These are phyloP conservation scores for Falco concolor DNA, from an alignment of 2,797 vertebrate species.

Conservation along the genomic window DNA sequence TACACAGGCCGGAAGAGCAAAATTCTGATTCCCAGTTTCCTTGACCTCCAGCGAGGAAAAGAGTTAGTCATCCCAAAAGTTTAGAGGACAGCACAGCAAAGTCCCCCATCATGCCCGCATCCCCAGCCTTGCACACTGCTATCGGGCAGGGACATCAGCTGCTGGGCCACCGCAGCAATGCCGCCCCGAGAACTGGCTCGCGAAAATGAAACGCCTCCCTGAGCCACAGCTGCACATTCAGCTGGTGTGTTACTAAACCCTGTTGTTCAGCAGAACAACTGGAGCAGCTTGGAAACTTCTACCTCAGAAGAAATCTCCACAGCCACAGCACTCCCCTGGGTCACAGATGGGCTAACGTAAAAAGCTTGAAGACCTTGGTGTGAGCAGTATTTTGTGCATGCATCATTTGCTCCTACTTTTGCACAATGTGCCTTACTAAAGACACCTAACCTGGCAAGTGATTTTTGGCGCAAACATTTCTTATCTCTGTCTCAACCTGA, in stretches of 20 bases:
- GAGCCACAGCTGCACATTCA: neutral
- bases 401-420: neutral
- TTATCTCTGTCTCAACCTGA: neutral
- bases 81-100: neutral
- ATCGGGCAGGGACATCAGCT: neutral
- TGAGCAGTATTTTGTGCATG: rapidly evolving
- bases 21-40: neutral
- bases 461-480: neutral
- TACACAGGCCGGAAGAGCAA: neutral
- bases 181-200: rapidly evolving
- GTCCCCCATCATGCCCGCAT: rapidly evolving
- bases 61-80: neutral
- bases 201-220: rapidly evolving
- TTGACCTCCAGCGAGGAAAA: neutral
- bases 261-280: neutral
- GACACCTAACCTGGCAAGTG: neutral
- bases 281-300: neutral
- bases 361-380: neutral
- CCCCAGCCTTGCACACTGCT: neutral
- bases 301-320: neutral
- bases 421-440: neutral
- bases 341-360: neutral
- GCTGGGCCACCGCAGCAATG: neutral
- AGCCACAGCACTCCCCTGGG: neutral
- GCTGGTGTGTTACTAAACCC: neutral